Percentiles rank a stretch among this genome's conserved stretches.
Evolutionary conservation across 2,888 invertebrate genomes (phyloP).

Genomic region (Orthonychiurus folsomi): DNA sequence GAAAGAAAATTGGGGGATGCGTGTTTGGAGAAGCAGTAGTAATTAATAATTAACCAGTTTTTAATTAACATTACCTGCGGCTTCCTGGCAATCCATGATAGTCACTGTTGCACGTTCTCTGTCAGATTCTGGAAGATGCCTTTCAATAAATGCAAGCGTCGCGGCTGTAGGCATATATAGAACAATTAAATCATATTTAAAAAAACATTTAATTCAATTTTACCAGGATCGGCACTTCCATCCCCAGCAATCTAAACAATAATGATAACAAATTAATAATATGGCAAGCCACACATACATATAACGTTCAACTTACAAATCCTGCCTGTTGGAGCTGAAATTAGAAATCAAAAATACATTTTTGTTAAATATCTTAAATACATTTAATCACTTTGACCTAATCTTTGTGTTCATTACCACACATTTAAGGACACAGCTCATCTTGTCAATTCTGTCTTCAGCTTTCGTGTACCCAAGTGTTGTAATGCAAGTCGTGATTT

Average conservation of each 20-base stretch:
- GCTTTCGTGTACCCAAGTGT: neutral
- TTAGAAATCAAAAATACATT: too few species aligned
- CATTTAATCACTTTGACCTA: too few species aligned
- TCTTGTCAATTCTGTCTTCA: conserved; percentile 8
- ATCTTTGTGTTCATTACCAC: too few species aligned
- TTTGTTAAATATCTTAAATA: too few species aligned
- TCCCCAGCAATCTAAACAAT: conserved; percentile 6
- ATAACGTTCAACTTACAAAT: conserved; percentile 1
- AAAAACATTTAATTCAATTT: too few species aligned
- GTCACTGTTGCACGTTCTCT: conserved; percentile 5
- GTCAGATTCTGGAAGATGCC: neutral
- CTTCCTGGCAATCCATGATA: conserved; percentile 13
- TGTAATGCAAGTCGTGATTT: conserved; percentile 4
- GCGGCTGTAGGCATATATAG: too few species aligned
- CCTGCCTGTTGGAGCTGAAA: neutral
- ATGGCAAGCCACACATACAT: neutral
- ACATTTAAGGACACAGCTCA: conserved; percentile 11
- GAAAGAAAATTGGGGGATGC: conserved; percentile 1
- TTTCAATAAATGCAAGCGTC: conserved; percentile 7
- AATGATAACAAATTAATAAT: neutral
- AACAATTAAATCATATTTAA: too few species aligned
- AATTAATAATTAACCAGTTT: neutral
- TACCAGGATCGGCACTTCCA: conserved; percentile 10
- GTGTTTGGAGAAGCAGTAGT: neutral
- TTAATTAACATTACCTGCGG: conserved; percentile 9